phyloP scores from a whole-genome alignment of 2,888 invertebrate species.

The Cephus runcator region DNA sequence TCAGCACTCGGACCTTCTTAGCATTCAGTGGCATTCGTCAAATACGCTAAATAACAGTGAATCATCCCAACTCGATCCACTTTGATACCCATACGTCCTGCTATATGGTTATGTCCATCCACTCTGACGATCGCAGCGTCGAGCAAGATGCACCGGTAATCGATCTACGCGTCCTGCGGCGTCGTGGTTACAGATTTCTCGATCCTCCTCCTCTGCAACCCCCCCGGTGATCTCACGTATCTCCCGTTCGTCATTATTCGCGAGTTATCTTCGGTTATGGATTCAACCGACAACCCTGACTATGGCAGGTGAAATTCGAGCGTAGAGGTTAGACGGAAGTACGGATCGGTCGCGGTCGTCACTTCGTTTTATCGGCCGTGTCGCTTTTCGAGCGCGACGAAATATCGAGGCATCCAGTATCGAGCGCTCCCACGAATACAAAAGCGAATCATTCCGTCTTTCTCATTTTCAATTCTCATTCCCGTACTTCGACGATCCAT shows the following conservation, averaged over 20 bases:
- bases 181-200: background rate
- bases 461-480: background rate
- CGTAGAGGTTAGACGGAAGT: background rate
- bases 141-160: background rate
- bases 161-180: background rate
- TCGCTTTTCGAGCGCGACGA: background rate
- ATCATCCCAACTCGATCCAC: background rate
- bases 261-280: background rate
- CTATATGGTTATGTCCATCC: background rate
- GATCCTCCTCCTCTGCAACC: background rate
- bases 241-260: background rate
- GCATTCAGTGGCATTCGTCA: background rate
- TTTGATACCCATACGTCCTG: background rate
- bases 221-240: background rate
- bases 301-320: background rate
- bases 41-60: background rate
- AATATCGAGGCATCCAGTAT: background rate
- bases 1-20: background rate
- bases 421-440: background rate
- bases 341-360: background rate
- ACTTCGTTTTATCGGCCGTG: background rate
- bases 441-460: background rate
- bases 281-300: background rate
- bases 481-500: background rate
- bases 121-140: background rate